Base-by-base conservation (phyloP, 2,797 vertebrate species). In the Pseudomugil tenellus region DNA sequence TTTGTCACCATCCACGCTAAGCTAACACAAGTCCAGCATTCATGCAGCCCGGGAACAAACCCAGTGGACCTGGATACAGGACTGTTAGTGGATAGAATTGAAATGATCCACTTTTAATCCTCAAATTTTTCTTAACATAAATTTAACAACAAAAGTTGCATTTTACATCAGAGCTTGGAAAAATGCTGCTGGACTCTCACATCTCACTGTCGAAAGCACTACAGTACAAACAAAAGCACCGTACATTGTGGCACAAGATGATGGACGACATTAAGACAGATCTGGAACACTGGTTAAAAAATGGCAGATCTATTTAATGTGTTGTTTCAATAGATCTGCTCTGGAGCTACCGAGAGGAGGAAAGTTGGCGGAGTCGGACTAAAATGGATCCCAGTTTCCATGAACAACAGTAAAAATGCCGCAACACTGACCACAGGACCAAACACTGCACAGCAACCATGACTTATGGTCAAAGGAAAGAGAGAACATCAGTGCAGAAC, bases 21-120 rank as follows among this genome's bases (percentile, higher is more conserved):
- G 83, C 89, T 75, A 75, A 58, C 78, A 81, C 79, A 87, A 85
- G 88, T 79, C 82, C 87, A 91, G 88, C 81, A 87, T 85, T 89
- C 79, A 81, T 64, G 58, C 63, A 79, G 46, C 55, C 51, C 59
- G 64, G 62, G 79, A 61, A 71, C 71, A 77, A 57, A 73, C 63
- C 49, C 31, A 61, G 58, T 52, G 72, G 62, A 55, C 57, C 67
- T 73, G 67, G 29, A 71, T 51, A 58, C 4, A 28, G 46, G 56
- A 25, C 51, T 58, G 35, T 37, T 28, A 16, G 53, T 31, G 59
- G 29, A 7, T 57, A 62, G 54, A 58, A 25, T 14, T 32, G 28
- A 56, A 52, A 37, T 48, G 57, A 62, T 6, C 49, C 61, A 68
- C 9, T 39, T 48, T 48, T 60, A 21, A 61, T 57, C 23, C n/a